Evolutionary conservation across 2,888 invertebrate genomes (phyloP).

Genomic region (Eudemis profundana): DNA sequence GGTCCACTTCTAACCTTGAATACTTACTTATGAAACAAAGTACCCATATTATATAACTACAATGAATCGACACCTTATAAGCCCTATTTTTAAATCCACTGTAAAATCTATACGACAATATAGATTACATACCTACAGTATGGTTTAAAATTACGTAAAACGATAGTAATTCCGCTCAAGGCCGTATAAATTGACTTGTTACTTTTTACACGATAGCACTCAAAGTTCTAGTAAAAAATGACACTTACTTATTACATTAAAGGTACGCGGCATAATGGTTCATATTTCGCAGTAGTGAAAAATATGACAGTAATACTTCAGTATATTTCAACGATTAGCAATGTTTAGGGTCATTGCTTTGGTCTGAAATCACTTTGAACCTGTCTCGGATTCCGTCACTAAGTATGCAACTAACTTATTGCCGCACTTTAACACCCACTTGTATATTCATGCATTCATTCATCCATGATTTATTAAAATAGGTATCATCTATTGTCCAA

Average conservation of each 20-base stretch:
- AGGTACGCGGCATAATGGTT: neutral
- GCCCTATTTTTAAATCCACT: slow-evolving; percentile 7
- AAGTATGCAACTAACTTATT: too few relatives aligned
- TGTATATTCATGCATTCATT: too few relatives aligned
- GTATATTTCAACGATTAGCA: slow-evolving; percentile 2
- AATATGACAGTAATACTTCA: slow-evolving; percentile 11
- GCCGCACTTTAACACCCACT: too few relatives aligned
- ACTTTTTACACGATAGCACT: slow-evolving; percentile 25
- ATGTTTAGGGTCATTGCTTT: neutral
- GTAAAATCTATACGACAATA: slow-evolving; percentile 1
- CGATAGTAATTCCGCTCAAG: slow-evolving; percentile 33
- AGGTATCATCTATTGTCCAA: too few relatives aligned
- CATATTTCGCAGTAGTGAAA: slow-evolving; percentile 12
- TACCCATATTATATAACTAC: neutral
- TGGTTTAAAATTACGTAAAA: slow-evolving; percentile 39
- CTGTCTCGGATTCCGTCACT: too few relatives aligned
- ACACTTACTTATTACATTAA: slow-evolving; percentile 12
- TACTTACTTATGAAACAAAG: neutral
- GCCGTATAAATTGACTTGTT: slow-evolving; percentile 30
- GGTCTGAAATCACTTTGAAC: too few relatives aligned
- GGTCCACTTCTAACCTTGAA: neutral
- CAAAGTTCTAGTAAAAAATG: slow-evolving; percentile 7
- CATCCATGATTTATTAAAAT: neutral
- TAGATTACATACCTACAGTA: slow-evolving; percentile 10
- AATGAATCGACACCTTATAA: slow-evolving; percentile 20